Evolutionary conservation across 1,140 invertebrate species (phyloP).

Genomic region (Eubasilissa regina): DNA sequence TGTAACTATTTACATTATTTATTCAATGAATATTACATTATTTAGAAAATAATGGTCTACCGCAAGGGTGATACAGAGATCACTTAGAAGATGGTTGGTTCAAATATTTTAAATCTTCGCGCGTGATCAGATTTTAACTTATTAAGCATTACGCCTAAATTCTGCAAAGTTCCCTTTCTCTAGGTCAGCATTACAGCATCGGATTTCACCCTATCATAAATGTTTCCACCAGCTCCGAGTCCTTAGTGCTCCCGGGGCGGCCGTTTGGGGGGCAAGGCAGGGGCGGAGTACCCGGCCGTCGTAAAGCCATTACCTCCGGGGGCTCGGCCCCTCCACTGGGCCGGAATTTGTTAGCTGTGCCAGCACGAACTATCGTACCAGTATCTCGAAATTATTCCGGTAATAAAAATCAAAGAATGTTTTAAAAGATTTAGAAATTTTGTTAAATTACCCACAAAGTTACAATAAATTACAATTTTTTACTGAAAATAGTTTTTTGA

Average conservation of each 20-base stretch:
- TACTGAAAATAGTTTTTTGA: too few relatives aligned
- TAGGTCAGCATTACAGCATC: conserved; percentile 23
- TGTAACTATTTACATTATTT: too few relatives aligned
- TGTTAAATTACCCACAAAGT: too few relatives aligned
- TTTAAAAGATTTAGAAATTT: too few relatives aligned
- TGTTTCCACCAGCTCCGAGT: background rate
- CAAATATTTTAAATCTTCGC: background rate
- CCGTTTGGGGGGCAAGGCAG: conserved; percentile 4
- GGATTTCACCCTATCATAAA: conserved; percentile 24
- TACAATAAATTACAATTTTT: too few relatives aligned
- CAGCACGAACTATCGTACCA: background rate
- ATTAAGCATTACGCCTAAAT: too few relatives aligned
- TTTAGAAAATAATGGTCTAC: too few relatives aligned
- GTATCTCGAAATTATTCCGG: background rate
- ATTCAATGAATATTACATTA: too few relatives aligned
- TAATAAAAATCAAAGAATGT: background rate
- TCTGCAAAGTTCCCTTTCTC: background rate
- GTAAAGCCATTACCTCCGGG: conserved; percentile 22
- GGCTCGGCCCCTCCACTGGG: conserved; percentile 5
- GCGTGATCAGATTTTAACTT: too few relatives aligned
- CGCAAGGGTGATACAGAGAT: too few relatives aligned
- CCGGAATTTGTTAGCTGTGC: conserved; percentile 25
- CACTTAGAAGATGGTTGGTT: too few relatives aligned
- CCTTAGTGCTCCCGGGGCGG: conserved; percentile 18
- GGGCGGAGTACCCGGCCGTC: conserved; percentile 31